phyloP scores from a whole-genome alignment of 2,113 vertebrate species.

The Tapirus terrestris region DNA sequence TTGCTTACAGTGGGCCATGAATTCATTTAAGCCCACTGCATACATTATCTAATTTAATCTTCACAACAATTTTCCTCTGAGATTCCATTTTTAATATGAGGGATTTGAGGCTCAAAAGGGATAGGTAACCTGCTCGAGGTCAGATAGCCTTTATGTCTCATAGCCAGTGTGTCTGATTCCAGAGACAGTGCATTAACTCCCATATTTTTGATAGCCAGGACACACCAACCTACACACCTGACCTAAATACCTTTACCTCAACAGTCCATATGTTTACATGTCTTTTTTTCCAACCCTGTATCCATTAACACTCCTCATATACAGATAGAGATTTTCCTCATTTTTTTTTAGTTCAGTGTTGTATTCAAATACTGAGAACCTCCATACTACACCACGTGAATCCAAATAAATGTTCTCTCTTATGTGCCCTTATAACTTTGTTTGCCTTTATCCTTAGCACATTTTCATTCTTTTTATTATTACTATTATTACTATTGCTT shows the following conservation, averaged over 20 bases:
- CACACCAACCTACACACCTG: not conserved
- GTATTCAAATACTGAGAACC: not conserved
- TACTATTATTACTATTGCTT: not conserved
- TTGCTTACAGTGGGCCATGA: not conserved
- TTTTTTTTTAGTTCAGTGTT: not conserved
- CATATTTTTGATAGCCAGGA: not conserved
- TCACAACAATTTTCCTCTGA: not conserved
- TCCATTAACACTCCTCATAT: not conserved
- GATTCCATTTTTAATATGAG: constrained; percentile 21
- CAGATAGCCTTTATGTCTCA: not conserved
- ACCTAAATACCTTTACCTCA: not conserved
- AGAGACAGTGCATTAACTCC: not conserved
- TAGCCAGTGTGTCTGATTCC: not conserved
- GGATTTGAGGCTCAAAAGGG: not conserved
- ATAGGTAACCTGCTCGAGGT: not conserved
- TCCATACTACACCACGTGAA: not conserved
- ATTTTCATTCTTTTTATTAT: not conserved
- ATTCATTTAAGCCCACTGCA: not conserved
- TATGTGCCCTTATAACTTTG: not conserved
- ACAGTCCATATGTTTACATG: not conserved
- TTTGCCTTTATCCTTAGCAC: not conserved
- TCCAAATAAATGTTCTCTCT: not conserved
- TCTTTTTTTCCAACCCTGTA: not conserved
- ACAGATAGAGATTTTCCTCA: not conserved
- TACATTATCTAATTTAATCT: not conserved